These are phyloP conservation scores for Climacteris rufus DNA, from an alignment of 2,113 vertebrate genomes.

Conservation along the genomic window DNA sequence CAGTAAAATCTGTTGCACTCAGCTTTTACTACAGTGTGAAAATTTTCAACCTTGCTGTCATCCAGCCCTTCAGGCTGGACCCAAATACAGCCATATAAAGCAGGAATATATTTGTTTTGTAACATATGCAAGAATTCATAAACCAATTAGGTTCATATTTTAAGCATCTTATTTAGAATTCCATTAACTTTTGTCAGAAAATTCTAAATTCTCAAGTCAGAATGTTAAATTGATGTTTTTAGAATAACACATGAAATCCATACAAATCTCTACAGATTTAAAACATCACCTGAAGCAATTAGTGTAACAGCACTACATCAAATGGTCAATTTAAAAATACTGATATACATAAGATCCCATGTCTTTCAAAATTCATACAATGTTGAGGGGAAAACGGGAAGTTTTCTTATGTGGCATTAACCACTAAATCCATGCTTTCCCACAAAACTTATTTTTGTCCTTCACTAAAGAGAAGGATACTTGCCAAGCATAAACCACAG, in stretches of 20 bases:
- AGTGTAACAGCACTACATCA: background rate
- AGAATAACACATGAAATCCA: background rate
- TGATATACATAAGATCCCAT: background rate
- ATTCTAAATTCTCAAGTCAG: background rate
- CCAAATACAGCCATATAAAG: background rate
- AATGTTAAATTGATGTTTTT: background rate
- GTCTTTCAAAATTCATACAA: background rate
- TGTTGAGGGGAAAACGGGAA: rapidly evolving
- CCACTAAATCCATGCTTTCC: background rate
- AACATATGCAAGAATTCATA: background rate
- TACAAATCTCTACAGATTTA: background rate
- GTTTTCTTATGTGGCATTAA: background rate
- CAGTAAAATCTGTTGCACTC: background rate
- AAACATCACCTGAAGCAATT: background rate
- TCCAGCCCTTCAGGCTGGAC: background rate
- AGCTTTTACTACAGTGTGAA: background rate
- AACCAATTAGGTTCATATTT: background rate
- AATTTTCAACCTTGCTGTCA: background rate
- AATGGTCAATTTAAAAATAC: background rate
- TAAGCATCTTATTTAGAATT: background rate
- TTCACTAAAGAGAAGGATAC: background rate
- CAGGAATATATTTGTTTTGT: background rate
- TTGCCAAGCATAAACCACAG: slow-evolving; percentile 6
- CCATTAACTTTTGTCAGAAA: background rate
- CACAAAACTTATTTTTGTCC: background rate